These are phyloP conservation scores for Psilopogon haemacephalus DNA, from an alignment of 2,113 vertebrate species.

Conservation along the genomic window DNA sequence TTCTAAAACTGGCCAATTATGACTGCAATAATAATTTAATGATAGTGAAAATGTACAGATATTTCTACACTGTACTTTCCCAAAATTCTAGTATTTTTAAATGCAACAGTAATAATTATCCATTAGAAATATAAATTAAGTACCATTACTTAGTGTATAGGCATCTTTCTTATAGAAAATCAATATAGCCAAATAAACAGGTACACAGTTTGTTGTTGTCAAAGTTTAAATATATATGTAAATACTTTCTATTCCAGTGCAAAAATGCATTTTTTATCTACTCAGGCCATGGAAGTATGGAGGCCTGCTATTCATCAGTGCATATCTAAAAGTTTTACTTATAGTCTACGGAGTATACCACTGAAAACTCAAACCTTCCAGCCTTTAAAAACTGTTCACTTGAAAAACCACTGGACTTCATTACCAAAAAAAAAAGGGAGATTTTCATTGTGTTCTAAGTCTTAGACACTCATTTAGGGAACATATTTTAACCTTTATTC, in stretches of 20 bases:
- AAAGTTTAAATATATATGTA: background rate
- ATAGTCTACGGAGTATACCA: background rate
- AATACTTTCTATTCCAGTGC: background rate
- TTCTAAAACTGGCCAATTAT: background rate
- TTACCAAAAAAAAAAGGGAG: background rate
- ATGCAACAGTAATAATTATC: background rate
- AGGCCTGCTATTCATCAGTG: background rate
- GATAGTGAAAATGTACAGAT: background rate
- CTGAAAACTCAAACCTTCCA: background rate
- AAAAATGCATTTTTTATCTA: background rate
- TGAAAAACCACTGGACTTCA: background rate
- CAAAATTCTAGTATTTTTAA: background rate
- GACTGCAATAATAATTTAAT: background rate
- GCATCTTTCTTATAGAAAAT: background rate
- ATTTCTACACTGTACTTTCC: background rate
- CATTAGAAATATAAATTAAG: background rate
- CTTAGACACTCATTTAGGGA: background rate
- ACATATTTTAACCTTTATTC: background rate
- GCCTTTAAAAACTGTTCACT: background rate
- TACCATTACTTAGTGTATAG: background rate
- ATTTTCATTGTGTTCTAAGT: background rate
- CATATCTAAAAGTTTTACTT: background rate
- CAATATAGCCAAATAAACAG: background rate
- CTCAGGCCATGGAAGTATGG: background rate
- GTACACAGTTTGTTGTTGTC: background rate